These are phyloP conservation scores for Aphodius sticticus DNA, from an alignment of 2,888 invertebrate genomes.

Conservation along the genomic window DNA sequence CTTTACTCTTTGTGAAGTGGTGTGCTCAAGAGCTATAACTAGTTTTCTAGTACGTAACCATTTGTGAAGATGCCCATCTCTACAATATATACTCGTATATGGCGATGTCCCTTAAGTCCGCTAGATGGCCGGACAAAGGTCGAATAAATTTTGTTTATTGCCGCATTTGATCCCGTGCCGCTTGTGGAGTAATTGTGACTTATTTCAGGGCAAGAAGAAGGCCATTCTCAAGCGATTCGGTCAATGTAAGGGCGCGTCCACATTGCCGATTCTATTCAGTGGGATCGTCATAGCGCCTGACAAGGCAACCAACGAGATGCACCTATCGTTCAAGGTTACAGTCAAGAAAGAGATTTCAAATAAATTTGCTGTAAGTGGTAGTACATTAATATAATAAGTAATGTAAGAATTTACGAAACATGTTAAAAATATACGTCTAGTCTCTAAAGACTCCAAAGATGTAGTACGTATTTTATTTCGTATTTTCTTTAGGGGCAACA, in stretches of 20 bases:
- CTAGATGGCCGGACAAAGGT: neutral
- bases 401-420: no score
- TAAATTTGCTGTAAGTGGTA: constrained; percentile 44
- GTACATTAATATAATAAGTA: constrained; percentile 25
- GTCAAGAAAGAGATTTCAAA: constrained; percentile 42
- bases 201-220: constrained; percentile 42
- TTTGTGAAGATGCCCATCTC: neutral
- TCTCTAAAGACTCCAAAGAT: no score
- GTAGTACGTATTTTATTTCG: no score
- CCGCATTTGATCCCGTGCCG: constrained; percentile 14
- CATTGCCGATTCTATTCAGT: constrained; percentile 42
- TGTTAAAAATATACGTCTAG: no score
- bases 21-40: no score
- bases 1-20: no score
- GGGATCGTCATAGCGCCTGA: constrained; percentile 39
- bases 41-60: no score
- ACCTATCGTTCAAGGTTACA: constrained; percentile 41
- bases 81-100: constrained; percentile 7
- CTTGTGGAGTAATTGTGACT: constrained; percentile 44
- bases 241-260: constrained; percentile 45
- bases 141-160: constrained; percentile 21
- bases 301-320: constrained; percentile 34
- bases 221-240: constrained; percentile 45
- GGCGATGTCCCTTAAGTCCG: neutral
- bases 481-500: no score